These are phyloP conservation scores for Rotaria magnacalcarata DNA, from an alignment of 2,888 invertebrate genomes.

Conservation along the genomic window DNA sequence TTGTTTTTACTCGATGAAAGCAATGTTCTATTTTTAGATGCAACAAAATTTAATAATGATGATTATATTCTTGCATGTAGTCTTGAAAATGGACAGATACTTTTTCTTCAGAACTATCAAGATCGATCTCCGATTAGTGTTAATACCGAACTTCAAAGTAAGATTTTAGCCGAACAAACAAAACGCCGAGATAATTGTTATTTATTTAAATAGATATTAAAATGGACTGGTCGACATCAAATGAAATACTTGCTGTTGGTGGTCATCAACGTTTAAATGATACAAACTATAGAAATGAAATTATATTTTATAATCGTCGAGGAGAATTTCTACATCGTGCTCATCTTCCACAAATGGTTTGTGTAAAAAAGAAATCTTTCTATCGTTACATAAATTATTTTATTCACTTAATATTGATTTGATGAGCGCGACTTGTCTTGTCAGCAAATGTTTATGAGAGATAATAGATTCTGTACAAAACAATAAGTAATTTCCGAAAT, in stretches of 20 bases:
- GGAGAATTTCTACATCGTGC: conserved; percentile 70
- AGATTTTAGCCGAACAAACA: not conserved
- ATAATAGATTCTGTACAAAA: no score
- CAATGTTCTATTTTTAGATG: not conserved
- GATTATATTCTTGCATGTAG: conserved; percentile 78
- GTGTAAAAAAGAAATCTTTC: not conserved
- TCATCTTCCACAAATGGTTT: conserved; percentile 49
- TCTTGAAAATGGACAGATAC: conserved; percentile 64
- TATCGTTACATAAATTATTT: no score
- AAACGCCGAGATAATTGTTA: not conserved
- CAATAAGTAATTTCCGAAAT: no score
- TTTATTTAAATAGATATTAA: conserved; percentile 57
- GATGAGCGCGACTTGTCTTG: not conserved
- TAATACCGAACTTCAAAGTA: not conserved
- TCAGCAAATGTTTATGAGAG: not conserved
- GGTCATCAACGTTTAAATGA: conserved; percentile 63
- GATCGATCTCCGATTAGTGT: not conserved
- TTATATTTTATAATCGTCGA: conserved; percentile 83
- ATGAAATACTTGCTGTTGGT: conserved; percentile 83
- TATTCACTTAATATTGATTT: no score
- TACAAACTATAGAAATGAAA: conserved; percentile 66
- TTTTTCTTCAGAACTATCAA: not conserved
- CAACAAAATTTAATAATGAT: conserved; percentile 41
- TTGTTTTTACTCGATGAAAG: not conserved
- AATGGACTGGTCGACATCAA: conserved; percentile 93